Evolutionary conservation across 2,113 vertebrate species (phyloP).

Genomic region (Bettongia penicillata): DNA sequence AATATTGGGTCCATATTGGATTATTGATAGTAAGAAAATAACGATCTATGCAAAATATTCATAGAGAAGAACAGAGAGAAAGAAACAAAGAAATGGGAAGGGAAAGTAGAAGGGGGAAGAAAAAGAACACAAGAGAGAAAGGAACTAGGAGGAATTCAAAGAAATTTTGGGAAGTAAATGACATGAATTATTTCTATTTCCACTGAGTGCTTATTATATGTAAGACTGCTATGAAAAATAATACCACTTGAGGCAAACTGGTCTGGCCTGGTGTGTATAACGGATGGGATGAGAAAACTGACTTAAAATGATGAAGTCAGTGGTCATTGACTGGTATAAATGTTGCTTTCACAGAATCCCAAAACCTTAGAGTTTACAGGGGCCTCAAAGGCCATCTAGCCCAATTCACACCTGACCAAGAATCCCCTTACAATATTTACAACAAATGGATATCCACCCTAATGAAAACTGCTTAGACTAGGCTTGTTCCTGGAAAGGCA

Average conservation of each 20-base stretch:
- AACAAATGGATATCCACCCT: neutral
- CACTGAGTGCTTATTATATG: neutral
- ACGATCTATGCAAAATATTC: neutral
- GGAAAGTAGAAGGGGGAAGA: neutral
- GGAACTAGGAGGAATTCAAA: neutral
- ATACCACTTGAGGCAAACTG: neutral
- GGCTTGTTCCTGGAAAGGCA: neutral
- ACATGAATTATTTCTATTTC: neutral
- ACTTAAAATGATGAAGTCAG: neutral
- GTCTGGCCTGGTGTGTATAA: neutral
- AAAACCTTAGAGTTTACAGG: neutral
- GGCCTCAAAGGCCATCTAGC: neutral
- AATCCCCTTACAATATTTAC: neutral
- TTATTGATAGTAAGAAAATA: neutral
- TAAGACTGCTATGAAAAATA: neutral
- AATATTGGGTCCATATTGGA: neutral
- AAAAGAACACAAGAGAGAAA: neutral
- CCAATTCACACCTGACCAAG: neutral
- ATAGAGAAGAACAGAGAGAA: neutral
- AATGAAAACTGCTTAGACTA: neutral
- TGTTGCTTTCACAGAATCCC: neutral
- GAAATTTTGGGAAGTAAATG: neutral
- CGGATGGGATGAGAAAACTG: neutral
- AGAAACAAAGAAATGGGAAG: neutral
- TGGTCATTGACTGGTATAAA: neutral